Conservation (phyloP, 2,113 vertebrate genomes). For the Bostrychus sinensis region DNA sequence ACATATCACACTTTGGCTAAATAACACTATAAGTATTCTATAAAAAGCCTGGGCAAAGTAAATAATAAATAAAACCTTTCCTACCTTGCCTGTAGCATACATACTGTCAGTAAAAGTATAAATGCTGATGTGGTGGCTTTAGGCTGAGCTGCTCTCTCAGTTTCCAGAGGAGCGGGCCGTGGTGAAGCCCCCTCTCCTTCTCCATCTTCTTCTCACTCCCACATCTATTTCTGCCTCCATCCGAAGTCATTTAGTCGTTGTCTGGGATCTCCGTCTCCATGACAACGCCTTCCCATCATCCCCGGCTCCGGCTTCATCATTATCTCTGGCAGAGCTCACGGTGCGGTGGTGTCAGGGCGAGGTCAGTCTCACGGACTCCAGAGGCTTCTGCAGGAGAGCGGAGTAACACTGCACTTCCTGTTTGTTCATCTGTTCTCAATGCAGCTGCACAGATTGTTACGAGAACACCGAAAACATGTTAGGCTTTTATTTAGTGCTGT, state of each 20-base stretch:
- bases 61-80: no score
- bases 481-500: no score
- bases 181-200: conserved; percentile 33
- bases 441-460: no score
- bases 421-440: no score
- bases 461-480: no score
- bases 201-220: no score
- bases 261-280: conserved; percentile 58
- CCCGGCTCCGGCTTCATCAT: conserved; percentile 32
- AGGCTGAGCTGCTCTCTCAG: conserved; percentile 26
- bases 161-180: neutral
- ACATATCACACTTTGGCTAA: no score
- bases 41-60: no score
- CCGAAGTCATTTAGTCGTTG: conserved; percentile 45
- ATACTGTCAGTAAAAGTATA: no score
- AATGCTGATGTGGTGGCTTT: conserved; percentile 5
- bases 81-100: no score
- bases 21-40: no score
- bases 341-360: conserved; percentile 30
- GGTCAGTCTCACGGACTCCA: conserved; percentile 12
- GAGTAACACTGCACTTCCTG: conserved; percentile 15
- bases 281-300: conserved; percentile 53
- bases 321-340: conserved; percentile 13
- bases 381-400: neutral
- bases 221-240: conserved; percentile 27